A percentile compares a stretch with the other conserved stretches of the same genome.
phyloP scores from a whole-genome alignment of 30 jellyfish, hydroid and myxozoan genomes.

The Aurelia aurita region DNA sequence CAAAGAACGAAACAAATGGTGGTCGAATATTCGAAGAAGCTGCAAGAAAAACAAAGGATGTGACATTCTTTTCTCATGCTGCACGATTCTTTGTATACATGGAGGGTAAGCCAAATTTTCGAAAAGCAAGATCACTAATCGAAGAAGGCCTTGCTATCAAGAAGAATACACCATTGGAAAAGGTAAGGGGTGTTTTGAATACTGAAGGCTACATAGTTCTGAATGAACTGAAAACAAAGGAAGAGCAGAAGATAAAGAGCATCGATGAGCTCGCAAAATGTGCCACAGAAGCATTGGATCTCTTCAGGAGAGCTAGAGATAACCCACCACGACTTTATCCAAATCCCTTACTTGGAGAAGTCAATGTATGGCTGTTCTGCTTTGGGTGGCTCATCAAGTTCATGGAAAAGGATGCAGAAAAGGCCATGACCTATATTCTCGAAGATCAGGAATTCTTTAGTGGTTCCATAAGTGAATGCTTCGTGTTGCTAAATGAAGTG shows the following conservation, averaged over 20 bases:
- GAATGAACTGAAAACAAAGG: slow-evolving; percentile 19
- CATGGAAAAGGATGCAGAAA: slow-evolving; percentile 28
- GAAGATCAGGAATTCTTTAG: slow-evolving; percentile 27
- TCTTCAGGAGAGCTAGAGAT: slow-evolving; percentile 44
- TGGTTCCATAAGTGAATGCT: slow-evolving; percentile 33
- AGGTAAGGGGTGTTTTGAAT: slow-evolving; percentile 20
- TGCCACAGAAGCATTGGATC: slow-evolving; percentile 27
- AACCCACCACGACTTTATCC: slow-evolving; percentile 48
- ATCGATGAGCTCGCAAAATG: not conserved
- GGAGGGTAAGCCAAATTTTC: not conserved
- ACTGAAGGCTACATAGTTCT: slow-evolving; percentile 34
- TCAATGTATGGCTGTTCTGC: slow-evolving; percentile 42
- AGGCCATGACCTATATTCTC: slow-evolving; percentile 6
- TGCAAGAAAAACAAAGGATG: slow-evolving; percentile 35
- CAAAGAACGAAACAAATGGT: not conserved
- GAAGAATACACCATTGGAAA: not conserved
- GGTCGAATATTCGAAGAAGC: slow-evolving; percentile 58
- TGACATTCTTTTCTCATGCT: slow-evolving; percentile 44
- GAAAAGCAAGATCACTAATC: slow-evolving; percentile 17
- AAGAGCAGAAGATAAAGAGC: not conserved
- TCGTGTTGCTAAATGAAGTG: slow-evolving; percentile 26
- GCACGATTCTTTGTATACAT: slow-evolving; percentile 27
- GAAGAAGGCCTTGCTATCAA: slow-evolving; percentile 29
- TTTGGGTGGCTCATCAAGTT: slow-evolving; percentile 28
- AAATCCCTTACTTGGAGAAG: slow-evolving; percentile 49